Conservation (phyloP, 2,797 vertebrate species). For the Anomalospiza imberbis region DNA sequence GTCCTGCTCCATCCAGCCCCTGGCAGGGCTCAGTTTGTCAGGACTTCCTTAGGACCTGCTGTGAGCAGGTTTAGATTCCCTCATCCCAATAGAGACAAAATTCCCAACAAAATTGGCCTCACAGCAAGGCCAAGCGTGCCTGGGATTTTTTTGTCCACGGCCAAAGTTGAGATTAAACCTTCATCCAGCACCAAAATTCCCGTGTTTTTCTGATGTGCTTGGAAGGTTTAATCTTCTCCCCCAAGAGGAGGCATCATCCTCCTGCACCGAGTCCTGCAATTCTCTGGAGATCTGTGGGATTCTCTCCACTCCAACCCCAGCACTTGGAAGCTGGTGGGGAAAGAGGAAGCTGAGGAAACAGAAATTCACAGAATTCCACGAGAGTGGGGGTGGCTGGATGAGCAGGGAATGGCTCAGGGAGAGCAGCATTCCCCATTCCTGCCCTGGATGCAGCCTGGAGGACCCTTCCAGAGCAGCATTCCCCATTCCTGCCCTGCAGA, state of each 20-base stretch:
- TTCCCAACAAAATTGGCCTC: not conserved
- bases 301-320: not conserved
- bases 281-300: not conserved
- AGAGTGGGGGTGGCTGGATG: not conserved
- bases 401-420: not conserved
- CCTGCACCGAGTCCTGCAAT: not conserved
- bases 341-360: not conserved
- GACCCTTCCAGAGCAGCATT: not conserved
- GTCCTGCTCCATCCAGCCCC: not conserved
- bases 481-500: not conserved
- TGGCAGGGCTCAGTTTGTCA: not conserved
- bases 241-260: not conserved
- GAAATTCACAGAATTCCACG: rapidly evolving
- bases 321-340: not conserved
- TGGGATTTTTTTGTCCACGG: not conserved
- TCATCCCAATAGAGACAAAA: not conserved
- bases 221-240: not conserved
- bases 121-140: not conserved
- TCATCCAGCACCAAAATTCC: not conserved
- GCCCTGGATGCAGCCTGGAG: not conserved
- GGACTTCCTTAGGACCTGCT: not conserved
- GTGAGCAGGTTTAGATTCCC: not conserved
- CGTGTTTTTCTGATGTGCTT: rapidly evolving
- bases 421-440: not conserved
- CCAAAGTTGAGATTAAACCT: not conserved